Evolutionary conservation across 2,888 invertebrate species (phyloP), one percentile per base, ranked within the genome.

Genomic region (Epistrophe grossulariae): DNA sequence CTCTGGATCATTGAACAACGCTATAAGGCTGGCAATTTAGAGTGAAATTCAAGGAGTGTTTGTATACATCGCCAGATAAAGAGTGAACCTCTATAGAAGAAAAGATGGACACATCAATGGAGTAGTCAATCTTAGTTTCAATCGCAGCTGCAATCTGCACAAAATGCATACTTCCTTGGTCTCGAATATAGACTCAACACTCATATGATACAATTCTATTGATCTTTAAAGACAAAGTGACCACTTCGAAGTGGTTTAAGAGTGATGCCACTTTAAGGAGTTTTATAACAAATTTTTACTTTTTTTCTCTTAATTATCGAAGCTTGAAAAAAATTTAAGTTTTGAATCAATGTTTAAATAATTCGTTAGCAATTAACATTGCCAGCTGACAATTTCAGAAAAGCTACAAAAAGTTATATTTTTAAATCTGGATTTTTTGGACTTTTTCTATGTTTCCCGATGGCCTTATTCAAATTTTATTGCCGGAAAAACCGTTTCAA

Each of bases 71-170:
- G 11, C 1, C 48, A 66, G 19, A 38, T 55, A 19, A 15, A 55
- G 24, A 24, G 52, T 45, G 68, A 19, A 48, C 24, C 73, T 48
- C 40, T 5, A 24, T 31, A 31, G 31, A 40, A 24, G 31, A 35
- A 40, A 62, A 76, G 84, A 84, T 84, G 66, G 84, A 84, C 84
- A 84, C 72, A 38, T 84, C 72, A 84, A 84, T 84, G 81, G 77
- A 38, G 72, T 38, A 84, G 55, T 84, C 77, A 80, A 84, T 84
- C 84, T 80, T 57, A 13, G 55, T 24, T 17, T 38, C 43, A 73
- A 84, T 84, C 68, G 66, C 84, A 80, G 77, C 84, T 84, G 81
- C 77, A 80, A 79, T 79, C 73, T 74, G 7, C 3, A 31, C 6
- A 55, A 62, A 70, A 13, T 73, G 52, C 24, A 62, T 38, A 55